Base-by-base conservation (phyloP, 2,888 invertebrate genomes). In the Branchellion lobata region DNA sequence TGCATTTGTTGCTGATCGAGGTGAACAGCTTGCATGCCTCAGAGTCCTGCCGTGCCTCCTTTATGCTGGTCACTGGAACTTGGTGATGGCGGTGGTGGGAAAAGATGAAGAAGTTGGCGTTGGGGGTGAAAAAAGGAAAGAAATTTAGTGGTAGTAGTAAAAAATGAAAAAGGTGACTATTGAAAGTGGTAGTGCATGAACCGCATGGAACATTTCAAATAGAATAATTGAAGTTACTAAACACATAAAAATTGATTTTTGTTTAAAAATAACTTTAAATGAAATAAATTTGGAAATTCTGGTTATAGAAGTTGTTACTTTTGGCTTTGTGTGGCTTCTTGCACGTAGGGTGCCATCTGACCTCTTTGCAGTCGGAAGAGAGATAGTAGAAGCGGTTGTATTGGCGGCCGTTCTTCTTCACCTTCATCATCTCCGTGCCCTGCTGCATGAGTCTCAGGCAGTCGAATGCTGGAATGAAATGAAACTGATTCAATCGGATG, bases 271-370 rank as follows among this genome's bases (percentile, higher is more conserved):
- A n/a, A n/a, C n/a, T n/a, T n/a, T n/a, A n/a, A n/a, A n/a, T n/a
- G n/a, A n/a, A n/a, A n/a, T n/a, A n/a, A n/a, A n/a, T n/a, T n/a
- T n/a, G n/a, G n/a, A n/a, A n/a, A n/a, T n/a, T n/a, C n/a, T n/a
- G n/a, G n/a, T n/a, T n/a, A n/a, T n/a, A n/a, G n/a, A n/a, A n/a
- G n/a, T n/a, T n/a, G n/a, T n/a, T 85, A 90, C 90, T 89, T 85
- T 88, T 86, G 1, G 90, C 90, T 86, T 90, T 90, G 83, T 90
- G 89, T 33, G 90, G 88, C 84, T 90, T 90, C 85, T 91, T 91
- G 79, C 89, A 89, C 0, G 90, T 90, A 5, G 90, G 90, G 65
- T 89, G 88, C 90, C 90, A 90, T 77, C 90, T 86, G 24, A 90
- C 88, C 82, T 89, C 88, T 1, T 89, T 88, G 81, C 89, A 85